Evolutionary conservation across 2,888 invertebrate species (phyloP), one percentile per base, ranked within the genome.

Genomic region (Chaetogeoica ovagalla): DNA sequence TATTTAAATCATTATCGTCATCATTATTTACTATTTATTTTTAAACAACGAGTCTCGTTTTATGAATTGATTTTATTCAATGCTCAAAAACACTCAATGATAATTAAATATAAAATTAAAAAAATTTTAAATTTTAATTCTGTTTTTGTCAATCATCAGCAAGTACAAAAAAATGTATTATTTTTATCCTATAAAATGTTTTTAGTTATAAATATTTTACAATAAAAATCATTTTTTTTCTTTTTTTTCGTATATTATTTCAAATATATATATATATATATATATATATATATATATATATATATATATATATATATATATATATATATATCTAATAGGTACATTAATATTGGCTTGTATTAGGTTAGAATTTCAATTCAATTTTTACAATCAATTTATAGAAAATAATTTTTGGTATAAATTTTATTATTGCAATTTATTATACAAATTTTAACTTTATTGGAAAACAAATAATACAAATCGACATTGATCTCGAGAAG

Each of bases 361-460:
- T 21, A n/a, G 6, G n/a, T 21, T 59, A n/a, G 59, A 11, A 59
- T 21, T 21, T 21, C 1, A 59, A 21, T 21, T 59, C 59, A 59
- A 9, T 59, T 52, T 52, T 52, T 52, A 9, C 52, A 8, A 21
- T 0, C 21, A 23, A 60, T 23, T 60, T 23, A 13, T 60, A 4
- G 17, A 19, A 55, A 60, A 60, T 23, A 13, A 11, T 60, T 60
- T 60, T 23, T 11, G 23, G 60, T 4, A 60, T 23, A 60, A 23
- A 19, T 69, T 69, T 69, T 6, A 52, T 69, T 55, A 69, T 55
- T 55, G 69, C 30, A 55, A 69, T 19, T 5, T 52, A 68, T 11
- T 55, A 52, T 52, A 19, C 13, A 68, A 68, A 23, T 48, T 43
- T 21, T 21, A 66, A 2, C 11, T 48, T 43, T 43, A 21, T 21